Evolutionary conservation across 2,888 invertebrate genomes (phyloP), one percentile per base, ranked within the genome.

Genomic region (Spisula solida): DNA sequence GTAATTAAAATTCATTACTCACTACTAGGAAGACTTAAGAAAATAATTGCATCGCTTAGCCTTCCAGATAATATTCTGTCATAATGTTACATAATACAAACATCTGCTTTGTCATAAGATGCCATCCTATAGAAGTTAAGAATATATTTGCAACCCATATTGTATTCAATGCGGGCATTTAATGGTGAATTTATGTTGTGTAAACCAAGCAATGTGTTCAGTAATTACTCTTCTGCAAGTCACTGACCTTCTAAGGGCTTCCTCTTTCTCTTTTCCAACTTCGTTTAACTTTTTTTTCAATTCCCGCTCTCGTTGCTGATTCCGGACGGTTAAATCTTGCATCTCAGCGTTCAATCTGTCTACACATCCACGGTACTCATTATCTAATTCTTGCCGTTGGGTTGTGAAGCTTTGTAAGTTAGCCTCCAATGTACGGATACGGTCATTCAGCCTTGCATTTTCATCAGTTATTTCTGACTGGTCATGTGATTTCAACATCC

Each of bases 241-340:
- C n/a, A 34, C 41, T 47, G 25, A 66, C 82, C 82, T 82, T 47
- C 60, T 66, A 0, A 82, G 70, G 12, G 82, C 82, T 0, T 82
- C 82, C 20, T 82, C 25, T 47, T 82, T 82, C n/a, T 82, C 82
- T 0, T 10, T 10, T 10, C 70, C 47, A 14, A 47, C 16, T 6
- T 1, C 25, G 0, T 18, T 10, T 70, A 66, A 6, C 34, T 34
- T n/a, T 41, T 20, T 31, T 18, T n/a, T 25, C 60, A 82, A 1
- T 12, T 1, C 20, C 0, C 10, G 29, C 25, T n/a, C 29, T 20
- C 25, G 55, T 2, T n/a, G 29, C 29, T 12, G 6, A 1, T 55
- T 29, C 1, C 18, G 4, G 16, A 48, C 47, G 0, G 48, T 47
- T 1, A 6, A 20, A 20, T 14, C 5, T 56, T 20, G 60, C n/a